Evolutionary conservation across 2,113 vertebrate genomes (phyloP), one percentile per base, ranked within the genome.

Genomic region (Cinclus mexicanus): DNA sequence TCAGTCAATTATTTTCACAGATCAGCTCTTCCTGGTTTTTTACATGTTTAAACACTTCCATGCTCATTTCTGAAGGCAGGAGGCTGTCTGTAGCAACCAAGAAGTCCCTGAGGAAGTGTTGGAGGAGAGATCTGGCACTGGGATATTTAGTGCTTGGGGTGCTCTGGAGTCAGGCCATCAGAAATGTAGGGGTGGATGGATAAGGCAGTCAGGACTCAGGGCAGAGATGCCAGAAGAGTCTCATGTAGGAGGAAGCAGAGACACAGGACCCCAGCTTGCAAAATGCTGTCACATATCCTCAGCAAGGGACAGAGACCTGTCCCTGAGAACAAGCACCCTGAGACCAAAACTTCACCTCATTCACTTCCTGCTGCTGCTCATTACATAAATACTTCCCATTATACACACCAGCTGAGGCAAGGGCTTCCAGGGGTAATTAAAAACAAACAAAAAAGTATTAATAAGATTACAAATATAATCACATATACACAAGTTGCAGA

Each of bases 201-300:
- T 7, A 64, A 6, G 1, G 55, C 1, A 5, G 53, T 5, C 1
- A 0, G 33, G 26, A 57, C 31, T 57, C 47, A 22, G 25, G 80
- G 53, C 79, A 82, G 22, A 65, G 41, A 39, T 1, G 2, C 2
- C 25, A 59, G 55, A 47, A 2, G 37, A 57, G 18, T 67, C 76
- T 79, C 24, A 3, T 10, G 28, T 6, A 70, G 1, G 2, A 64
- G 10, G 10, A 67, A 31, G 35, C 39, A 69, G 42, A 75, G 49
- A 74, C 37, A 46, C 13, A 18, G 42, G 37, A 57, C 15, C 22
- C 10, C 53, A 68, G 52, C 17, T 14, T 22, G 7, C 37, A 12
- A 33, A 33, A 41, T 2, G 2, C 25, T 17, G 23, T 23, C 31
- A 42, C 16, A 47, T 12, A 12, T 24, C 47, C 47, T 55, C 56